phyloP scores from a whole-genome alignment of 2,888 invertebrate species.

The Tigriopus californicus region DNA sequence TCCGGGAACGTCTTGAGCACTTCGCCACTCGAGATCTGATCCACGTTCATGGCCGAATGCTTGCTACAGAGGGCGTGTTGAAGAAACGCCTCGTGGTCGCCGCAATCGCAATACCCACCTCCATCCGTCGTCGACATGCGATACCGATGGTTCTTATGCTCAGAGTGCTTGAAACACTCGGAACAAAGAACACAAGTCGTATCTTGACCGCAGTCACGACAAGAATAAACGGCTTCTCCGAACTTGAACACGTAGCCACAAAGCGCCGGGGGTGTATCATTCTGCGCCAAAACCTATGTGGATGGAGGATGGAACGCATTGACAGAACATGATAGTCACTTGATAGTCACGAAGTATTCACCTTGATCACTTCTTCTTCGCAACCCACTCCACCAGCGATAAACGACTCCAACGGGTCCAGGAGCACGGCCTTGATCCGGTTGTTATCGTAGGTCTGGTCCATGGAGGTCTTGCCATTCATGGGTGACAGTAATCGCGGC shows the following conservation, averaged over 20 bases:
- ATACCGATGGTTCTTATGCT: conserved; percentile 12
- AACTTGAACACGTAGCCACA: conserved; percentile 5
- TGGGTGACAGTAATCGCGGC: conserved; percentile 4
- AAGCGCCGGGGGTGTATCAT: conserved; percentile 4
- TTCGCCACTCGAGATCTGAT: not conserved
- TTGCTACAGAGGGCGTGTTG: not conserved
- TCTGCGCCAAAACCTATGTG: not conserved
- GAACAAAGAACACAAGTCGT: conserved; percentile 11
- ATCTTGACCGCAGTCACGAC: conserved; percentile 13
- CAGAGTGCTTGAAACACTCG: conserved; percentile 1
- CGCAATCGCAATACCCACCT: conserved; percentile 12
- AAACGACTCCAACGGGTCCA: conserved; percentile 4
- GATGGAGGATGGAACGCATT: not conserved
- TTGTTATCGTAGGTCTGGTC: not conserved
- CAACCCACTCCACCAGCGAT: not conserved
- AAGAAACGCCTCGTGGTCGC: conserved; percentile 10
- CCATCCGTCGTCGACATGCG: conserved; percentile 2
- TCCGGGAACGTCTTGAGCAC: conserved; percentile 1
- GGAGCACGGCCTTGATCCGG: not conserved
- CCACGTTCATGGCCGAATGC: not conserved
- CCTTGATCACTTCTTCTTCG: not conserved
- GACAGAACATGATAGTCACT: not conserved
- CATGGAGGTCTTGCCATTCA: not conserved
- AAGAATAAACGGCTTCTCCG: not conserved
- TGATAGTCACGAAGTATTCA: not conserved